These are phyloP conservation scores for Zelostemma sp. DNA, from an alignment of 1,140 invertebrate species.

Conservation along the genomic window DNA sequence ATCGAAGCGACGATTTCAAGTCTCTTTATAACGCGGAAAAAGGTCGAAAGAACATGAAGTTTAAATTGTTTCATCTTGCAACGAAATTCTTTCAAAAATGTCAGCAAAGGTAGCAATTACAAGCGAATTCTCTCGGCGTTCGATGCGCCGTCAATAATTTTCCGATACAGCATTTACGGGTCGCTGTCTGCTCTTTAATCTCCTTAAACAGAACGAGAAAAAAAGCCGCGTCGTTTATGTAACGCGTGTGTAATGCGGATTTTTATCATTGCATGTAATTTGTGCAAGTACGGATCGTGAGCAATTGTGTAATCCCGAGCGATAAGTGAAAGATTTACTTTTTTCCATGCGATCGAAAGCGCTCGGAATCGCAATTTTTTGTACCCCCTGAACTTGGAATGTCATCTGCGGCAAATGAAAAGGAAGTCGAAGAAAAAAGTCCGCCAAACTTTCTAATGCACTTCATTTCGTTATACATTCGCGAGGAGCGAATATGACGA, in stretches of 20 bases:
- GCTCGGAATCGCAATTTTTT: too few species aligned
- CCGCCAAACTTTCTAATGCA: background rate
- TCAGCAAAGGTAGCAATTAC: background rate
- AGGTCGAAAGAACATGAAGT: background rate
- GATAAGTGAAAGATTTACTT: conserved; percentile 12
- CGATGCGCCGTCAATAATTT: background rate
- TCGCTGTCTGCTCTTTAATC: background rate
- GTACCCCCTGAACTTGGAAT: too few species aligned
- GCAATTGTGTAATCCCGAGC: conserved; percentile 25
- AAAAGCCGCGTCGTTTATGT: conserved; percentile 3
- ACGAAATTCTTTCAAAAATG: too few species aligned
- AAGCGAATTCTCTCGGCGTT: background rate
- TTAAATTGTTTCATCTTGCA: background rate
- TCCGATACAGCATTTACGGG: background rate
- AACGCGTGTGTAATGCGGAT: conserved; percentile 17
- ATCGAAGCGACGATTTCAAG: too few species aligned
- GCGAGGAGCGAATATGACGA: conserved; percentile 33
- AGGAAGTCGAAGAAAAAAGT: conserved; percentile 24
- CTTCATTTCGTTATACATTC: conserved; percentile 9
- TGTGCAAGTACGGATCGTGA: conserved; percentile 24
- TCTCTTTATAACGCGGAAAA: background rate
- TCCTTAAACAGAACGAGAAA: conserved; percentile 1
- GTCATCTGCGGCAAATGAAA: too few species aligned
- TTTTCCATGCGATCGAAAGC: too few species aligned
- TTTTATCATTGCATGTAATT: conserved; percentile 22